Percentiles rank a stretch among this genome's conserved stretches.
Evolutionary conservation across 2,888 invertebrate genomes (phyloP).

Genomic region (Cinara cedri): DNA sequence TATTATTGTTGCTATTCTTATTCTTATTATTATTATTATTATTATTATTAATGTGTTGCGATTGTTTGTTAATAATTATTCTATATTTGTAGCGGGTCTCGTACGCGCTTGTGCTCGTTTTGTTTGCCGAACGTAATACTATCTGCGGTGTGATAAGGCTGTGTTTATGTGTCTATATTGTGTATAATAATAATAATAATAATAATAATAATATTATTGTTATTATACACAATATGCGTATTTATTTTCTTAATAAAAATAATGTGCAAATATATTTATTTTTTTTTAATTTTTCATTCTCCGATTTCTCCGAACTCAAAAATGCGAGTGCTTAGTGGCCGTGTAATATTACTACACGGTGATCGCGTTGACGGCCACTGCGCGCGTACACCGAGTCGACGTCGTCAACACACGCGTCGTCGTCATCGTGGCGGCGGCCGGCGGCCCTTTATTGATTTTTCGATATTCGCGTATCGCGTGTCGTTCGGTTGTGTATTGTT

Average conservation of each 20-base stretch:
- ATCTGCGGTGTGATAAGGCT: slow-evolving; percentile 37
- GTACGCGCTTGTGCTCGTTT: not conserved
- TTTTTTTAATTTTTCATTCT: not conserved
- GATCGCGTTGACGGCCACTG: not conserved
- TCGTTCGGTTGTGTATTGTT: slow-evolving; percentile 23
- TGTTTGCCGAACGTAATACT: slow-evolving; percentile 1
- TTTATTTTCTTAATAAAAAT: too few relatives aligned
- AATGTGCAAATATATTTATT: too few relatives aligned
- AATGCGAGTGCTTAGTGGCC: slow-evolving; percentile 18
- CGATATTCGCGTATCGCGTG: slow-evolving; percentile 29
- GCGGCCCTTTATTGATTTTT: slow-evolving; percentile 44
- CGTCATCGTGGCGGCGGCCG: not conserved
- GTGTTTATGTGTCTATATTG: slow-evolving; percentile 19
- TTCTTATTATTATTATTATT: not conserved
- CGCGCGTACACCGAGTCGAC: not conserved
- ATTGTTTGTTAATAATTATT: not conserved
- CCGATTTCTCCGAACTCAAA: slow-evolving; percentile 33
- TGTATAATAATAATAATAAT: not conserved
- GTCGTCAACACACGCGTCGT: not conserved
- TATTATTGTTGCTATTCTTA: too few relatives aligned
- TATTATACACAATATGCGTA: too few relatives aligned
- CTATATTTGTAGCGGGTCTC: not conserved
- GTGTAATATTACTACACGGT: not conserved
- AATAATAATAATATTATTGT: too few relatives aligned
- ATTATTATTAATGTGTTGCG: not conserved